These are phyloP conservation scores for Dicranocentrus wangi DNA, from an alignment of 2,888 invertebrate species.

Conservation along the genomic window DNA sequence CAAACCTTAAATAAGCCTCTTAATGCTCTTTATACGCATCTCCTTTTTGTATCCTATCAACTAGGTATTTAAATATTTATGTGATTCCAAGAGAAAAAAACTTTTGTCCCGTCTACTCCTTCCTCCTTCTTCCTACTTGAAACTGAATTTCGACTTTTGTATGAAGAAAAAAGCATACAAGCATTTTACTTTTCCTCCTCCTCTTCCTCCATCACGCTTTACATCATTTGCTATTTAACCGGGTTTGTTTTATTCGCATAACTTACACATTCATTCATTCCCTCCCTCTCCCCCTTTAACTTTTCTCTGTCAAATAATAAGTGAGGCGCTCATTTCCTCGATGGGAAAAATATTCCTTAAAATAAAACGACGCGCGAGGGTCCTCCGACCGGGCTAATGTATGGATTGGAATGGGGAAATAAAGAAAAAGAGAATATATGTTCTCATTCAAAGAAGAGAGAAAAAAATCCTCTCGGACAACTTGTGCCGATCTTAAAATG, in stretches of 20 bases:
- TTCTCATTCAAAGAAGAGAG: conserved; percentile 35
- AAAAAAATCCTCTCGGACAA: not conserved
- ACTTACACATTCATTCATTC: conserved; percentile 11
- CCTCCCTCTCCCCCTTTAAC: conserved; percentile 18
- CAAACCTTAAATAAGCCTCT: too few relatives aligned
- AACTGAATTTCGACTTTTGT: not conserved
- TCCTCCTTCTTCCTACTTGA: conserved; percentile 1
- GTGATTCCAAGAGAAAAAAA: conserved; percentile 8
- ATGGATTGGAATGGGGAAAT: conserved; percentile 39
- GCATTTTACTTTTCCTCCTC: not conserved
- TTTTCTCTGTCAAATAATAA: conserved; percentile 48
- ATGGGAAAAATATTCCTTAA: conserved; percentile 56
- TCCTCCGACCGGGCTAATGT: conserved; percentile 46
- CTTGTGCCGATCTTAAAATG: too few relatives aligned
- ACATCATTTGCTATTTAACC: too few relatives aligned
- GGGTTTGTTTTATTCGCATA: too few relatives aligned
- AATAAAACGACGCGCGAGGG: conserved; percentile 51
- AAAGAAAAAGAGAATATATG: conserved; percentile 30
- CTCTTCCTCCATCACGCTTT: not conserved
- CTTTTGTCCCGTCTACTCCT: not conserved
- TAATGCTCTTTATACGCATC: too few relatives aligned
- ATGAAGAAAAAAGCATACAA: too few relatives aligned
- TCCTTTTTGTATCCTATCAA: conserved; percentile 5
- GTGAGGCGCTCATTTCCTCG: conserved; percentile 52
- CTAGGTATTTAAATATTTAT: conserved; percentile 52